Evolutionary conservation across 2,797 vertebrate genomes (phyloP), one percentile per base, ranked within the genome.

Genomic region (Aythya fuligula): DNA sequence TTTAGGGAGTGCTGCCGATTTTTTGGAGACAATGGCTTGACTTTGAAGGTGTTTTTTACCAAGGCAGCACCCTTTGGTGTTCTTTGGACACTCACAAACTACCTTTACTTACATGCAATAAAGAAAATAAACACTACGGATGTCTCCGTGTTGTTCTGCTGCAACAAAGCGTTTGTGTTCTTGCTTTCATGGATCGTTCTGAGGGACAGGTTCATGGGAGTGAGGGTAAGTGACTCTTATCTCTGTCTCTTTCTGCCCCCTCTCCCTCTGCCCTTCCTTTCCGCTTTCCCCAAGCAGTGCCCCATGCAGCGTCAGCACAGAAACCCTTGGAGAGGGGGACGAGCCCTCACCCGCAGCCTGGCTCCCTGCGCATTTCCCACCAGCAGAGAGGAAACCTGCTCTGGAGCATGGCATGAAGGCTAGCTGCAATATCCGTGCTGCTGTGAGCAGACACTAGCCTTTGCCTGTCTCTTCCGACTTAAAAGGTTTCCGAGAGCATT

Each of bases 91-190:
- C 99, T 99, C 97, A 99, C 99, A 97, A 99, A 99, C 98, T 99
- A 99, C 98, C 98, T 99, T 98, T 99, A 99, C 98, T 98, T 99
- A 97, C 99, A 99, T 98, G 99, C 99, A 97, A 99, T 99, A 98
- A 99, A 99, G 98, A 99, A 99, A 98, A 99, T 99, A 98, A 99
- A 99, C 96, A 98, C 99, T 94, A 99, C 99, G 91, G 99, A 99
- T 89, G 99, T 98, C 97, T 99, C 99, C 32, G 99, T 98, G 38
- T 98, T 99, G 95, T 99, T 99, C 98, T 99, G 99, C 98, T 99
- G 99, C 98, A 99, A 99, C 98, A 99, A 99, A 97, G 99, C 99
- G 95, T 99, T 99, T 78, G 99, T 99, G 96, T 99, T 99, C 98
- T 98, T 99, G 97, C 99, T 99, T 94, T 99, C 99, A 65, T 99